A percentile compares a stretch with the other conserved stretches of the same genome.
phyloP scores from a whole-genome alignment of 2,113 vertebrate genomes.

The Butorides virescens region DNA sequence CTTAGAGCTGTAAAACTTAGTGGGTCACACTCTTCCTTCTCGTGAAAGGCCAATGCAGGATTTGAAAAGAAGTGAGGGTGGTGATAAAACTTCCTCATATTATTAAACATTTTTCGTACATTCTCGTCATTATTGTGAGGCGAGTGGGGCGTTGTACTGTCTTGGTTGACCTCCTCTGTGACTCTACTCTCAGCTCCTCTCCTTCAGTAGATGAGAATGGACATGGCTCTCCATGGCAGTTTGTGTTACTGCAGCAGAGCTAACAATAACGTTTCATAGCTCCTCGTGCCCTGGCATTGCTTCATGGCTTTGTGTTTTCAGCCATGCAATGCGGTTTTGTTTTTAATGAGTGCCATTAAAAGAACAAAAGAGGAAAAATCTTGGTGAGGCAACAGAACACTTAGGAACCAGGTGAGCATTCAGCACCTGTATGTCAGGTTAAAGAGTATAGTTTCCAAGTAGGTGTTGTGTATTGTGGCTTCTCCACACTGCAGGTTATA shows the following conservation, averaged over 20 bases:
- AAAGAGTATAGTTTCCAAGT: neutral
- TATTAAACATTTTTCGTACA: neutral
- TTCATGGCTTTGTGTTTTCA: neutral
- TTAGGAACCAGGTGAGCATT: neutral
- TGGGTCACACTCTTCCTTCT: neutral
- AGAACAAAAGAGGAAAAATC: neutral
- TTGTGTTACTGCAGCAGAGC: neutral
- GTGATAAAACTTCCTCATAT: neutral
- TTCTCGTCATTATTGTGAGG: neutral
- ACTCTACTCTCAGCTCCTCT: slow-evolving; percentile 20
- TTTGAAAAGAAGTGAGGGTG: neutral
- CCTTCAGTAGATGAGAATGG: neutral
- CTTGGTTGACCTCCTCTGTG: slow-evolving; percentile 17
- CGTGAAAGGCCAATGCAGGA: neutral
- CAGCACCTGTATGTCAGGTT: neutral
- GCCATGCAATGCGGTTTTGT: neutral
- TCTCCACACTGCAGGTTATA: neutral
- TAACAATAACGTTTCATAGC: neutral
- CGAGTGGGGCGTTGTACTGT: neutral
- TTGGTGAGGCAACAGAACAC: neutral
- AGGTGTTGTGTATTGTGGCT: neutral
- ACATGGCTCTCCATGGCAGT: neutral
- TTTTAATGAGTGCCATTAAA: neutral
- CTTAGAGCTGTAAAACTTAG: neutral
- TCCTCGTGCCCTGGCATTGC: neutral